These are phyloP conservation scores for Hucho hucho DNA, from an alignment of 2,113 vertebrate species.

Conservation along the genomic window DNA sequence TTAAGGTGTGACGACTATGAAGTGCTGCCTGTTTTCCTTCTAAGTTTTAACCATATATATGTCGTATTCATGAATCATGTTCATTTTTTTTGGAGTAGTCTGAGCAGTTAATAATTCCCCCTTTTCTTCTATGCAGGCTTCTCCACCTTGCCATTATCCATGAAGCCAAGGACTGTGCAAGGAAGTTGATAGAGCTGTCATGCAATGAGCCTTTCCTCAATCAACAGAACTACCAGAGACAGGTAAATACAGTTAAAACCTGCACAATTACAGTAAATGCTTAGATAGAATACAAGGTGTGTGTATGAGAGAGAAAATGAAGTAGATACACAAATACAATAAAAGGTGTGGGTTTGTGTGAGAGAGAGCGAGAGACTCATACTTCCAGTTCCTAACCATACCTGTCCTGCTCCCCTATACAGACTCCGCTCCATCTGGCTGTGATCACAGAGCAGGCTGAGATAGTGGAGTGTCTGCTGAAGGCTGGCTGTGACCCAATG, in stretches of 20 bases:
- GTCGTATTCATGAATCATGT: neutral
- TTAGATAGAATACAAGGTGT: neutral
- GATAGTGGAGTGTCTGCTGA: constrained; percentile 81
- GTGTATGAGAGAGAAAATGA: neutral
- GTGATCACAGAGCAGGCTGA: constrained; percentile 90
- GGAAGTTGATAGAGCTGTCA: constrained; percentile 80
- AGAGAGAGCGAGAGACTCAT: neutral
- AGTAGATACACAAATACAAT: neutral
- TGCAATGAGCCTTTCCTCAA: constrained; percentile 83
- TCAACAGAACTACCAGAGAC: constrained; percentile 90
- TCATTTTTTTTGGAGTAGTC: neutral
- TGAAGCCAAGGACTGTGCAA: constrained; percentile 82
- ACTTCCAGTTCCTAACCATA: neutral
- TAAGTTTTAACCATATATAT: neutral
- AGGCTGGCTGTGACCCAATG: constrained; percentile 85
- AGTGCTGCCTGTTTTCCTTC: neutral
- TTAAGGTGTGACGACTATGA: neutral
- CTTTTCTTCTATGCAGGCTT: constrained; percentile 70
- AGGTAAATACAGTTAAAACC: constrained; percentile 72
- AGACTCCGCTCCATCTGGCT: constrained; percentile 94
- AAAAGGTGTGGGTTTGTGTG: neutral
- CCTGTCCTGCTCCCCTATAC: constrained; percentile 3
- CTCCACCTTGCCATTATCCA: constrained; percentile 95
- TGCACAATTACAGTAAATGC: neutral
- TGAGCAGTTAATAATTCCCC: neutral